A percentile compares a stretch with the other conserved stretches of the same genome.
These are phyloP conservation scores for Hirundo rustica DNA, from an alignment of 2,797 vertebrate species.

Conservation along the genomic window DNA sequence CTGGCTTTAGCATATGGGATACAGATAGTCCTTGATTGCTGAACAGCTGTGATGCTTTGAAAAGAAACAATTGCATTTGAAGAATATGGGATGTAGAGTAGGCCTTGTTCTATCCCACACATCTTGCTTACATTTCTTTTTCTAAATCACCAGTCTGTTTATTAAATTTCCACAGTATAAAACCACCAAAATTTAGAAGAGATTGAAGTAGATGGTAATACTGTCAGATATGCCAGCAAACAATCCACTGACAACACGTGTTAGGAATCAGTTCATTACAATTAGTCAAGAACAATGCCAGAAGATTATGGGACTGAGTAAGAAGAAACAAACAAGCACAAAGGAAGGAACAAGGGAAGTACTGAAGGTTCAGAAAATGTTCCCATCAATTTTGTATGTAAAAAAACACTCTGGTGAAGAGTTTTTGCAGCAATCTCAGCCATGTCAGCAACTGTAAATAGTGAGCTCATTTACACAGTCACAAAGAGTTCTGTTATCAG, in stretches of 20 bases:
- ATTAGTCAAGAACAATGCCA: constrained; percentile 42
- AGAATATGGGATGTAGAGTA: constrained; percentile 47
- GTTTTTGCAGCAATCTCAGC: neutral
- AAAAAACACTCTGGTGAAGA: neutral
- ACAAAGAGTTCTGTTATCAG: neutral
- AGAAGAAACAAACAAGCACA: constrained; percentile 30
- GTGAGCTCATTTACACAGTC: neutral
- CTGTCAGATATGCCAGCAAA: constrained; percentile 43
- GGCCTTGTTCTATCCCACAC: constrained; percentile 54
- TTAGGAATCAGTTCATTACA: constrained; percentile 14
- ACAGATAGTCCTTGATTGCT: constrained; percentile 54
- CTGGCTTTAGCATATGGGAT: constrained; percentile 67
- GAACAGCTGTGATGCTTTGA: constrained; percentile 64
- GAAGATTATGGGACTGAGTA: constrained; percentile 1
- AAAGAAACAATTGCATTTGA: constrained; percentile 69
- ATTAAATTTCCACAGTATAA: constrained; percentile 57
- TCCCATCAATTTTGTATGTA: neutral
- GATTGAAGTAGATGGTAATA: constrained; percentile 18
- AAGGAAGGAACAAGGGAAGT: neutral
- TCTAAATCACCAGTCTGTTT: constrained; percentile 51
- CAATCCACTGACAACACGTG: constrained; percentile 17
- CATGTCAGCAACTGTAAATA: neutral
- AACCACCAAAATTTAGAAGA: constrained; percentile 31
- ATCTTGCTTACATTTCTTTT: constrained; percentile 57
- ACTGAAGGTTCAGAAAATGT: constrained; percentile 11